Base-by-base conservation (phyloP, 2,797 vertebrate species). In the Myotis vivesi region DNA sequence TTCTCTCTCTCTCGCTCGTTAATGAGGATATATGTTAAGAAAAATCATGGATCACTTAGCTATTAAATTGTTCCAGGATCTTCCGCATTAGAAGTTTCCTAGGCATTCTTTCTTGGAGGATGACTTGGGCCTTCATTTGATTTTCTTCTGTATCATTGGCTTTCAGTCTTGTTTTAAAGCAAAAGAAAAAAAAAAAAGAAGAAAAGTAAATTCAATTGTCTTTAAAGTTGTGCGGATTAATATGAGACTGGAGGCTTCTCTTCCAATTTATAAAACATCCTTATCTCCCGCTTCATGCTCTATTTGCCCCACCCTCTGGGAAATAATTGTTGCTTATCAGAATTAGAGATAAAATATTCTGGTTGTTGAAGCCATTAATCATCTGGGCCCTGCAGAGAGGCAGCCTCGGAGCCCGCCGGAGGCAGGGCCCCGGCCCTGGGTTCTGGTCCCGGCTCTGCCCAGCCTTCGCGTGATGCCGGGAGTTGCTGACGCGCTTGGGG, bases 11-110 rank as follows among this genome's bases (percentile, higher is more conserved):
- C 55, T 95, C 80, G 82, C 19, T 89, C 62, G 96, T 97, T 98
- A 98, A 98, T 98, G 98, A 98, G 98, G 98, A 96, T 97, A 87
- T 96, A 95, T 97, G 96, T 98, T 98, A 98, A 97, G 97, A 96
- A 98, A 98, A 98, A 98, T 97, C 97, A 97, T 95, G 97, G 97
- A 98, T 98, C 96, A 97, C 97, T 98, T 98, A 97, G 93, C 94
- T 97, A 97, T 97, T 98, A 97, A 97, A 97, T 93, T 97, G 96
- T 94, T 97, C 97, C 93, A 95, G 97, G 97, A 97, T 97, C 91
- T 97, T 97, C 96, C 87, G 87, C 95, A 87, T 97, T 98, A 96
- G 94, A 97, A 98, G 95, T 98, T 97, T 97, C 59, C 95, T 87
- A 28, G 89, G 15, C 81, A 49, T 95, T 97, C 97, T 96, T 73